A percentile compares a stretch with the other conserved stretches of the same genome.
Evolutionary conservation across 2,797 vertebrate species (phyloP).

Genomic region (Xiphophorus birchmanni): DNA sequence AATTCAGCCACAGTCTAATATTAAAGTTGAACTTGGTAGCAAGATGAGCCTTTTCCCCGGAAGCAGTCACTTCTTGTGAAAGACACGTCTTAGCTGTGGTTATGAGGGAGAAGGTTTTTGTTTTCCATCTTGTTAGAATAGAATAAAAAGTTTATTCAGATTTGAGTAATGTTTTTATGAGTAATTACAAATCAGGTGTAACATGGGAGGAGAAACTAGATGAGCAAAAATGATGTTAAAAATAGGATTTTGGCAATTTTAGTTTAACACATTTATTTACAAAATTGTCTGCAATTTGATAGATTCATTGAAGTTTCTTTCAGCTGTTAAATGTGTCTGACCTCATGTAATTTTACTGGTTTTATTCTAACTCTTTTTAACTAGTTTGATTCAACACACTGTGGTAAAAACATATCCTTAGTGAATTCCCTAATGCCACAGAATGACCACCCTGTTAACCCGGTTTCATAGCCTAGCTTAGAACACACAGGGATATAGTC

Average conservation of each 20-base stretch:
- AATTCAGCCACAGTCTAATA: background rate
- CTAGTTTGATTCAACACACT: background rate
- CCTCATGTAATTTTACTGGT: background rate
- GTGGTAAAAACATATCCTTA: constrained; percentile 21
- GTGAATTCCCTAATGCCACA: constrained; percentile 6
- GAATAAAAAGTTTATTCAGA: background rate
- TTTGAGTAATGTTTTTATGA: background rate
- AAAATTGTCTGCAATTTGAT: background rate
- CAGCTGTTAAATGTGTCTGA: background rate
- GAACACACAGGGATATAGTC: constrained; percentile 33
- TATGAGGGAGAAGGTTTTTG: background rate
- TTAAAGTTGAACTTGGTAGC: background rate
- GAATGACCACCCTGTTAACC: constrained; percentile 20
- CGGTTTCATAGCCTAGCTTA: constrained; percentile 22
- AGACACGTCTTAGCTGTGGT: background rate
- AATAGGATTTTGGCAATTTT: background rate
- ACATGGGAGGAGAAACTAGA: background rate
- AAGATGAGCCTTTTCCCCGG: background rate
- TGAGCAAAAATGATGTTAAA: background rate
- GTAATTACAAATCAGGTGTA: background rate
- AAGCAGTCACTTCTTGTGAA: background rate
- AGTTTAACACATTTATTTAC: background rate
- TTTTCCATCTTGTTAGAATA: background rate
- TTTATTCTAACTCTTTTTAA: background rate
- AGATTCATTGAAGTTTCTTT: background rate